phyloP scores from a whole-genome alignment of 2,113 vertebrate species.

The Vombatus ursinus region DNA sequence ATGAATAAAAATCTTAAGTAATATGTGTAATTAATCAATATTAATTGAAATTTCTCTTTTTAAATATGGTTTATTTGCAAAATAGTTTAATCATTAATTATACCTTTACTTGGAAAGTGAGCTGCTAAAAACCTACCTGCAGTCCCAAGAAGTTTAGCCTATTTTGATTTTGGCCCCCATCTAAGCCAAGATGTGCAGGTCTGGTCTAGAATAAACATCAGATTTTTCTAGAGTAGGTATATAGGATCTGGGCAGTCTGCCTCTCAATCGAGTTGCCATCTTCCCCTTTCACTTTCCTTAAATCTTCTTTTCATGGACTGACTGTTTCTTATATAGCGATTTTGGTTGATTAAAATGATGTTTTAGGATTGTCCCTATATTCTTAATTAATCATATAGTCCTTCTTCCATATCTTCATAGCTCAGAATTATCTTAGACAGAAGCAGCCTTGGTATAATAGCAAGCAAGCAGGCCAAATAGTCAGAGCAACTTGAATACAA shows the following conservation, averaged over 20 bases:
- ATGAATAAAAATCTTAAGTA: too few relatives aligned
- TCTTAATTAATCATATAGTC: background rate
- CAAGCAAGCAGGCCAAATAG: background rate
- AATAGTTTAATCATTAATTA: too few relatives aligned
- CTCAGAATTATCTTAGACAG: background rate
- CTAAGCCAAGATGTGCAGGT: too few relatives aligned
- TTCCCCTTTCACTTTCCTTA: background rate
- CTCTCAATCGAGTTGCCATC: background rate
- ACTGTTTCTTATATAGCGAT: background rate
- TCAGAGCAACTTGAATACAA: background rate
- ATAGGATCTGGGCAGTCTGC: background rate
- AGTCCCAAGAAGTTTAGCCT: too few relatives aligned
- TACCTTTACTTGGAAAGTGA: too few relatives aligned
- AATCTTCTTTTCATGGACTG: background rate
- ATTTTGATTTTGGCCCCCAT: too few relatives aligned
- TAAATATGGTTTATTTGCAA: too few relatives aligned
- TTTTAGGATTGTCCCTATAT: background rate
- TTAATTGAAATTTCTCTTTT: too few relatives aligned
- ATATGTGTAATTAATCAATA: too few relatives aligned
- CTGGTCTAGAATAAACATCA: background rate
- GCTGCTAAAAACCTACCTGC: too few relatives aligned
- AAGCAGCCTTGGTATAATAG: background rate
- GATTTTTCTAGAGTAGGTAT: background rate
- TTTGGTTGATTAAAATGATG: background rate
- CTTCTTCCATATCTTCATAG: background rate